Percentiles rank a stretch among this genome's conserved stretches.
These are phyloP conservation scores for Pelodytes ibericus DNA, from an alignment of 2,797 vertebrate species.

Conservation along the genomic window DNA sequence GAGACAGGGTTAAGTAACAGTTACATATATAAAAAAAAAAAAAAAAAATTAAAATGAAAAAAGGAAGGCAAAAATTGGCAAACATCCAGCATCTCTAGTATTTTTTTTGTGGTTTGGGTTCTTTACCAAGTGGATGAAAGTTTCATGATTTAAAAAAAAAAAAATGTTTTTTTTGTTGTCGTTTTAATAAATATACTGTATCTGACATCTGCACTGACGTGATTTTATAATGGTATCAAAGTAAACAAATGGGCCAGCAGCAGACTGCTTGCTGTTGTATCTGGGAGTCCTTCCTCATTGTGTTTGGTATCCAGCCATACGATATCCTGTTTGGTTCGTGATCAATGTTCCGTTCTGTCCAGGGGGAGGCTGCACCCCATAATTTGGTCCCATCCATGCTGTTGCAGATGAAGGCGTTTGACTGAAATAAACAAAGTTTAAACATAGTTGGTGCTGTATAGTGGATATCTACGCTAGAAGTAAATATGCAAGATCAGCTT, in stretches of 20 bases:
- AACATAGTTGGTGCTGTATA: too few relatives aligned
- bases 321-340: conserved; percentile 86
- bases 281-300: conserved; percentile 77
- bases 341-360: conserved; percentile 89
- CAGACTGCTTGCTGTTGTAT: conserved; percentile 20
- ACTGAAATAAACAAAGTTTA: conserved; percentile 54
- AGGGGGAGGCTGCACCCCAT: conserved; percentile 82
- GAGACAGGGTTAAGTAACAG: conserved; percentile 64
- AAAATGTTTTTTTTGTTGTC: conserved; percentile 53
- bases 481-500: too few relatives aligned
- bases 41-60: conserved; percentile 64
- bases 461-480: too few relatives aligned
- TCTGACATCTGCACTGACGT: conserved; percentile 72
- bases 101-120: conserved; percentile 50
- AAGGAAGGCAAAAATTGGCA: conserved; percentile 76
- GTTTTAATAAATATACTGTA: conserved; percentile 76
- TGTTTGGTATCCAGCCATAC: conserved; percentile 87
- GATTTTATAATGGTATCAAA: conserved; percentile 66
- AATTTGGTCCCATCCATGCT: conserved; percentile 86
- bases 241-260: conserved; percentile 65
- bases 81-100: conserved; percentile 74
- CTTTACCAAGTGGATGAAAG: conserved; percentile 66
- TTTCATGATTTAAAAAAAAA: conserved; percentile 74
- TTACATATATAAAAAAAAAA: conserved; percentile 65
- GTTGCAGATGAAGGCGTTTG: conserved; percentile 85